Base-by-base conservation (phyloP, 1,140 invertebrate genomes). In the Atopsyche davidsoni region DNA sequence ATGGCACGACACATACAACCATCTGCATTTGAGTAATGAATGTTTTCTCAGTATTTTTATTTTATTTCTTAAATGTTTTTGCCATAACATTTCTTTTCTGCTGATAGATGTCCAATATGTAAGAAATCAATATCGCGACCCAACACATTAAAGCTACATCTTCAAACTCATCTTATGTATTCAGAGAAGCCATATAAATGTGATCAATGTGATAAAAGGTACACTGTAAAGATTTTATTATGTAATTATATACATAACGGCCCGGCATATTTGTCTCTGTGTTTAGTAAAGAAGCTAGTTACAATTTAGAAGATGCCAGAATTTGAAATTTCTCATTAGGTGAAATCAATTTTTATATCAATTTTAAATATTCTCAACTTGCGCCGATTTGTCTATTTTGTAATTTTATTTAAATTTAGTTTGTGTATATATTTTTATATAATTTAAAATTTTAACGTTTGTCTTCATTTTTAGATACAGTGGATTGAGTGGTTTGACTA, bases 1-100 rank as follows among this genome's bases (percentile, higher is more conserved):
- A 52, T 52, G 50, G 50, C 42, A 36, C 42, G 43, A 14, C 50
- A 52, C 32, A 24, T 52, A 13, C 50, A 52, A 40, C 42, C 42
- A 32, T 38, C 42, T 23, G 50, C 50, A 19, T 52, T 52, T 32
- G 23, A 46, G 50, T 52, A 43, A 16, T 23, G 22, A 4, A 21
- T 35, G 17, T 47, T 3, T 32, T 41, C 7, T 36, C n/a, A 11
- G 13, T 18, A 17, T 17, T 17, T 18, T 41, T 28, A 28, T 28
- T 6, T 22, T 18, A 41, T 22, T 28, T 28, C 6, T 7, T 7
- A 23, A 19, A 41, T 18, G 19, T 17, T 16, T 22, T 22, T 22
- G n/a, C n/a, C 13, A 43, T 22, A 25, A 18, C 34, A 10, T 46
- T 35, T 35, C 23, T 48, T 6, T 38, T 32, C 39, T 16, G 39